Evolutionary conservation across 2,113 vertebrate species (phyloP).

Genomic region (Cervus canadensis): DNA sequence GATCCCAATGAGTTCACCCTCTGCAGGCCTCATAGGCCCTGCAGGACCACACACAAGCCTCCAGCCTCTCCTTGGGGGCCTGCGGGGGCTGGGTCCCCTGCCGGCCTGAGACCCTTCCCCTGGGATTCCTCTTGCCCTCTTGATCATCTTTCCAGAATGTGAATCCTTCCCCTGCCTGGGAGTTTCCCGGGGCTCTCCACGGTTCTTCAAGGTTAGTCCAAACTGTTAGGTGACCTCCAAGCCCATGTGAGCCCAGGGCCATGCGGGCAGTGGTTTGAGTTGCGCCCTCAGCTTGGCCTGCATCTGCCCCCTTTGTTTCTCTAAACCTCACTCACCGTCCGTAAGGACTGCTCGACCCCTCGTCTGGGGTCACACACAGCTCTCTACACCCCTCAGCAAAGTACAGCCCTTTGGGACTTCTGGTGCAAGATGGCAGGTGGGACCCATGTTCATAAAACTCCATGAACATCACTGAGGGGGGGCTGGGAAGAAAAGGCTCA

Average conservation of each 20-base stretch:
- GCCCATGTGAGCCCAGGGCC: not conserved
- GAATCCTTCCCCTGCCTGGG: not conserved
- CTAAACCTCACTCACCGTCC: not conserved
- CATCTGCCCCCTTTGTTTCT: not conserved
- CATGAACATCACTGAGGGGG: not conserved
- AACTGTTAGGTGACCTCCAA: not conserved
- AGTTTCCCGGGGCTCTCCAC: not conserved
- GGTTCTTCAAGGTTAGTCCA: not conserved
- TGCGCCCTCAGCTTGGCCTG: accelerated
- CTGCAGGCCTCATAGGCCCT: not conserved
- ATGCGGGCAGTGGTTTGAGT: not conserved
- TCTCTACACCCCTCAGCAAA: not conserved
- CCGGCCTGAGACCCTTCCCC: not conserved
- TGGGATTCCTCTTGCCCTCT: not conserved
- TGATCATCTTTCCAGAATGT: not conserved
- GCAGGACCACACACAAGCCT: accelerated
- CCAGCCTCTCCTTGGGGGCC: not conserved
- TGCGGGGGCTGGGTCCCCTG: not conserved
- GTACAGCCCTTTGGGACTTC: no score
- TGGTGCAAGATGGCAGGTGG: not conserved
- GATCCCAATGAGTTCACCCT: not conserved
- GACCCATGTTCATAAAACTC: not conserved
- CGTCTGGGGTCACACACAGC: no score
- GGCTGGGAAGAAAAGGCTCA: not conserved
- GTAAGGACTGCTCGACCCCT: not conserved